Conservation (phyloP, 2,113 vertebrate species). For the Siniperca knerii region DNA sequence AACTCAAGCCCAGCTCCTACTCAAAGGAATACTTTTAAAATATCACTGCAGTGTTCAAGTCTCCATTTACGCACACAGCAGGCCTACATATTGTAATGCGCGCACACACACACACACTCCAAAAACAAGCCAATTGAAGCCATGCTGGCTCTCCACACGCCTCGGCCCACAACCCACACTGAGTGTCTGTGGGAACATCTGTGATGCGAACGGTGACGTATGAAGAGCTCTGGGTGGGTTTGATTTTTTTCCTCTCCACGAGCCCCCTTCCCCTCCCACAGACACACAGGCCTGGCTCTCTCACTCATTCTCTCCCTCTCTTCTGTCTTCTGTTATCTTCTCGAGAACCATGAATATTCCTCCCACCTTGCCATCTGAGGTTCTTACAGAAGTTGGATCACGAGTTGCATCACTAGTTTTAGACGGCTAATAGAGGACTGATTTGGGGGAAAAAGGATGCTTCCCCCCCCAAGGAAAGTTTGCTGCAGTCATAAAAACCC, state of each 20-base stretch:
- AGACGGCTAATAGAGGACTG: neutral
- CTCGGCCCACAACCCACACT: constrained; percentile 76
- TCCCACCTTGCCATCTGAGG: constrained; percentile 76
- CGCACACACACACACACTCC: constrained; percentile 30
- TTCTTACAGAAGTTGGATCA: constrained; percentile 39
- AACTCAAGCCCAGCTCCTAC: neutral
- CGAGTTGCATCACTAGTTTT: constrained; percentile 36
- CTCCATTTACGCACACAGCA: constrained; percentile 60
- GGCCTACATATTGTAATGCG: constrained; percentile 58
- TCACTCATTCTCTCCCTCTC: constrained; percentile 51
- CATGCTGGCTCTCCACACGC: constrained; percentile 67
- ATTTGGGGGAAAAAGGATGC: neutral
- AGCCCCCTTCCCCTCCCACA: constrained; percentile 72
- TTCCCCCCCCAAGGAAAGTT: neutral
- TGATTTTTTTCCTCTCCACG: constrained; percentile 73
- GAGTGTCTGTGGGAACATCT: constrained; percentile 81
- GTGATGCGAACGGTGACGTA: constrained; percentile 81
- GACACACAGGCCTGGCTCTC: constrained; percentile 37
- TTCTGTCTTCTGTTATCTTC: constrained; percentile 60
- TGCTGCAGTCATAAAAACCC: neutral
- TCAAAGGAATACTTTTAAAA: constrained; percentile 32
- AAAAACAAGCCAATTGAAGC: constrained; percentile 50
- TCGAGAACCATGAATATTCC: constrained; percentile 73
- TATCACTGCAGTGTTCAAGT: constrained; percentile 20
- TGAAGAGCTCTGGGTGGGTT: constrained; percentile 79